Base-by-base conservation (phyloP, 2,888 invertebrate genomes). In the Melangyna quadrimaculata region DNA sequence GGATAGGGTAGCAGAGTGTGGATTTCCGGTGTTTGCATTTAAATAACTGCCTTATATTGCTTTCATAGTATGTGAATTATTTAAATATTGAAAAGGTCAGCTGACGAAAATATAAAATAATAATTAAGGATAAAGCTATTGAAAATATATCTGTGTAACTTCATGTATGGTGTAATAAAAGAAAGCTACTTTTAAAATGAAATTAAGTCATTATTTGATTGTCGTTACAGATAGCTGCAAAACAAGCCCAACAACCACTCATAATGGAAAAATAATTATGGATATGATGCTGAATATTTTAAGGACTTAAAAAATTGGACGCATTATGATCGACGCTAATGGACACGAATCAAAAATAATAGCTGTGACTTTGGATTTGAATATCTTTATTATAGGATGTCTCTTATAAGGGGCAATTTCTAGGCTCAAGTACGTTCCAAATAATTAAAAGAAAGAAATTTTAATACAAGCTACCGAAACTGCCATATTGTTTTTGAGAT, bases 31-130 rank as follows among this genome's bases (percentile, higher is more conserved):
- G 24, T 57, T 63, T 77, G 17, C 10, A 29, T 32, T 57, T 65
- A 35, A 77, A 70, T 65, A 77, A 57, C 48, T 19, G 8, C 55
- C 40, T 65, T 63, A 61, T 81, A 81, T 72, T 57, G 65, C 63
- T 70, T 75, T 65, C 55, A n/a, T 63, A 59, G 57, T 48, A 65
- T 48, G 51, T 48, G 51, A 72, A 69, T 72, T 78, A 78, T 72
- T 78, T 37, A 67, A 82, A 78, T 82, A 78, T 78, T 72, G 61
- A 78, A 78, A 57, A 69, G 51, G 72, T 78, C 65, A 10, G 24
- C 29, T 65, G 63, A 74, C 59, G 32, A 71, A 71, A 51, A 59
- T 69, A 65, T 37, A 59, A 29, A 5, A 27, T 29, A 43, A 65
- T 43, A 71, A 35, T 48, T 17, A 24, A 27, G 43, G 14, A 67